Evolutionary conservation across 2,113 vertebrate genomes (phyloP).

Genomic region (Cyanistes caeruleus): DNA sequence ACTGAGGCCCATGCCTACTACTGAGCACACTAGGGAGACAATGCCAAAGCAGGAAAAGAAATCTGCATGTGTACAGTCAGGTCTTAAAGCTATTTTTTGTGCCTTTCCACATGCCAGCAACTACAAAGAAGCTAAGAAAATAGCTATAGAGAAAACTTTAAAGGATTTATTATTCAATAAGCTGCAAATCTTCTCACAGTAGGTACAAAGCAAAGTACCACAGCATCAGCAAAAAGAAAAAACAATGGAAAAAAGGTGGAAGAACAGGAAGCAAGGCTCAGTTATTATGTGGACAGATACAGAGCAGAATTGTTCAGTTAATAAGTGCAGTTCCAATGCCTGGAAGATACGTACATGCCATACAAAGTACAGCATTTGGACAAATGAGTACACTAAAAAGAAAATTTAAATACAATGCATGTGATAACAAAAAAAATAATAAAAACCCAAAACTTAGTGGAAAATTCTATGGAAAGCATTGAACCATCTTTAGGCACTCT

Average conservation of each 20-base stretch:
- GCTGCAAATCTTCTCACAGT: neutral
- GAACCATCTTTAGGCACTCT: neutral
- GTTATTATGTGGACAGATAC: neutral
- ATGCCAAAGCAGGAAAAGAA: neutral
- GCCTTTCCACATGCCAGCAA: neutral
- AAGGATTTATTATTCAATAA: neutral
- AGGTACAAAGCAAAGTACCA: neutral
- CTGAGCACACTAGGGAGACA: neutral
- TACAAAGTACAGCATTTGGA: neutral
- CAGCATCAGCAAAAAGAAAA: neutral
- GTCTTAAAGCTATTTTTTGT: neutral
- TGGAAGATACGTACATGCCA: rapidly evolving
- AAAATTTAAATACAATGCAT: neutral
- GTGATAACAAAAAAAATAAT: neutral
- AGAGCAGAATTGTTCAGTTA: neutral
- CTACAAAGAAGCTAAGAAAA: neutral
- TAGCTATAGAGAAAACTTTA: neutral
- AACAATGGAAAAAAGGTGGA: neutral
- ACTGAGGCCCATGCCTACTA: neutral
- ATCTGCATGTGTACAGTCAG: neutral
- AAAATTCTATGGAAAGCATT: neutral
- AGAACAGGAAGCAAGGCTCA: neutral
- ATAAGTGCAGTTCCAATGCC: neutral
- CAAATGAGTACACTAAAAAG: neutral
- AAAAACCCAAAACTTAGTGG: neutral